phyloP scores from a whole-genome alignment of 2,888 invertebrate genomes.

The Caenorhabditis sulstoni region DNA sequence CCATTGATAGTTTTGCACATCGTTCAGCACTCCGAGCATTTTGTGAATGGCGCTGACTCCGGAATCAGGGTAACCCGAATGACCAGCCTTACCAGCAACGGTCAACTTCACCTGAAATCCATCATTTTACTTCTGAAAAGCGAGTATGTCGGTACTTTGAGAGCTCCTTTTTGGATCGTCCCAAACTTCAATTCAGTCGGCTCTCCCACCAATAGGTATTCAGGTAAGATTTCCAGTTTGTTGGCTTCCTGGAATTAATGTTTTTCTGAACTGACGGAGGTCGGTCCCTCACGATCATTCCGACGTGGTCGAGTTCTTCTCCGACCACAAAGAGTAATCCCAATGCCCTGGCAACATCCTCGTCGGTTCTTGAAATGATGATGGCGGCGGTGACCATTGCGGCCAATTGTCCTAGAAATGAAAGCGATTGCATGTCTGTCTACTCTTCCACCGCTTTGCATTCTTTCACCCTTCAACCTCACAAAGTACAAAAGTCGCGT shows the following conservation, averaged over 20 bases:
- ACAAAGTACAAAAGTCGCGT: constrained; percentile 47
- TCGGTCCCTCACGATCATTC: constrained; percentile 72
- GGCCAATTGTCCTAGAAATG: constrained; percentile 73
- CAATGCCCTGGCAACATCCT: constrained; percentile 67
- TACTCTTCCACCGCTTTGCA: background rate
- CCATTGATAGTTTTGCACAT: constrained; percentile 71
- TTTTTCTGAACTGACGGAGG: background rate
- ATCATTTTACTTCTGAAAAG: background rate
- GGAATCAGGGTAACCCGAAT: constrained; percentile 76
- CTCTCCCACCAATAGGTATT: constrained; percentile 78
- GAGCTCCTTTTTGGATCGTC: constrained; percentile 77
- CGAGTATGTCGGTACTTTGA: constrained; percentile 64
- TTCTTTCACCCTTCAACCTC: constrained; percentile 2
- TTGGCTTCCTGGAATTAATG: constrained; percentile 72
- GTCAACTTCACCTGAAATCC: constrained; percentile 62
- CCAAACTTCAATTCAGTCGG: constrained; percentile 78
- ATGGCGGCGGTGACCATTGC: constrained; percentile 76
- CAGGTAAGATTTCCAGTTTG: constrained; percentile 69
- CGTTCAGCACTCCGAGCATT: constrained; percentile 73
- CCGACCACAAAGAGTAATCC: constrained; percentile 78
- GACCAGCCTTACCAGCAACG: constrained; percentile 70
- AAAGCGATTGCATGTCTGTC: constrained; percentile 35
- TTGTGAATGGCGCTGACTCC: constrained; percentile 76
- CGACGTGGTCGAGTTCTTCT: constrained; percentile 78
- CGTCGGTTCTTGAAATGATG: constrained; percentile 61